Percentiles rank a stretch among this genome's conserved stretches.
phyloP scores from a whole-genome alignment of 2,113 vertebrate species.

The Coregonus clupeaformis region DNA sequence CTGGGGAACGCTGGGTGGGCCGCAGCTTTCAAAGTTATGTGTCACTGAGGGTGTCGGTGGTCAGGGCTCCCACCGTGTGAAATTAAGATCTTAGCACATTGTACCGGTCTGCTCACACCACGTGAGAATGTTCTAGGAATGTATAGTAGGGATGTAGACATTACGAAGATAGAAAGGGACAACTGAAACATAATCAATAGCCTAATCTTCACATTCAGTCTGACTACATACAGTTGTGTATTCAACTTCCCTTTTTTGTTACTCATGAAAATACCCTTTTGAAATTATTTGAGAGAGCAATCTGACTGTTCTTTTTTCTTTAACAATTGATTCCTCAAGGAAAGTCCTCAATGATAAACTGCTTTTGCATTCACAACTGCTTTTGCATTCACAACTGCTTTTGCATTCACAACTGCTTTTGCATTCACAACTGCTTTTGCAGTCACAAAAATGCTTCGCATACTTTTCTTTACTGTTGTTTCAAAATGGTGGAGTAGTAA shows the following conservation, averaged over 20 bases:
- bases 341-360: not conserved
- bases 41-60: not conserved
- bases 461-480: not conserved
- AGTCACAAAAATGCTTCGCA: conserved; percentile 39
- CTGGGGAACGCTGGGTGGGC: not conserved
- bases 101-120: not conserved
- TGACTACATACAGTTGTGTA: too few species aligned
- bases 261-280: not conserved
- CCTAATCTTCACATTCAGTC: too few species aligned
- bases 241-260: not conserved
- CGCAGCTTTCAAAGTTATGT: not conserved
- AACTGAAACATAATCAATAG: not conserved
- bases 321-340: not conserved
- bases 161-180: not conserved
- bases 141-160: not conserved
- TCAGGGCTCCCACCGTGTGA: not conserved
- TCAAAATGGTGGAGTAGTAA: not conserved
- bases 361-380: not conserved
- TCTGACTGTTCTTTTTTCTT: not conserved
- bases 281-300: not conserved
- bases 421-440: too few species aligned
- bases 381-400: not conserved
- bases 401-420: not conserved
- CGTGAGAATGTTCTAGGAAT: not conserved
- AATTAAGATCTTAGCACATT: not conserved